Evolutionary conservation across 2,888 invertebrate genomes (phyloP).

Genomic region (Pasiphila rectangulata): DNA sequence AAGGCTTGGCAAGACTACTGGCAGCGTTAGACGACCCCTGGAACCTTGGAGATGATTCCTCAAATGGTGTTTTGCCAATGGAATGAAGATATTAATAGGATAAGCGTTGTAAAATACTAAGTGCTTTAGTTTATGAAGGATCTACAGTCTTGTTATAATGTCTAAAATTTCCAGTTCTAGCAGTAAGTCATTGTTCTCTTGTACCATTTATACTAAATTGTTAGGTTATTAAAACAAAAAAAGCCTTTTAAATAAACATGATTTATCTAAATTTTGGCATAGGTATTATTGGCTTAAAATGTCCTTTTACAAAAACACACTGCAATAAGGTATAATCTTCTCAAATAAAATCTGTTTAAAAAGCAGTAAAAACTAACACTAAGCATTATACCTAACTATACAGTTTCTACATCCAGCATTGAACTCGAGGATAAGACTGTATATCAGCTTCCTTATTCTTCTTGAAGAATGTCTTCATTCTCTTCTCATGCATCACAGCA

Average conservation of each 20-base stretch:
- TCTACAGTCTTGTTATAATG: no score
- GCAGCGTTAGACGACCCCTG: slow-evolving; percentile 72
- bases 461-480: slow-evolving; percentile 56
- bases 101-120: no score
- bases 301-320: no score
- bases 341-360: background rate
- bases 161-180: no score
- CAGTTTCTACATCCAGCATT: slow-evolving; percentile 59
- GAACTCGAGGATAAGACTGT: slow-evolving; percentile 59
- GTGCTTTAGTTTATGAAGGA: no score
- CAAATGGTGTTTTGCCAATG: slow-evolving; percentile 61
- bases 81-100: slow-evolving; percentile 40
- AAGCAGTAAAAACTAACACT: background rate
- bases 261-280: slow-evolving; percentile 12
- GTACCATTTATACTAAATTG: background rate
- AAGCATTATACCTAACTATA: background rate
- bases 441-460: slow-evolving; percentile 51
- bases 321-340: no score
- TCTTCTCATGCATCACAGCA: slow-evolving; percentile 75
- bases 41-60: slow-evolving; percentile 66
- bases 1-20: slow-evolving; percentile 61
- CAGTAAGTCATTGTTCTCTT: background rate
- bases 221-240: slow-evolving; percentile 2
- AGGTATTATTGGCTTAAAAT: slow-evolving; percentile 2
- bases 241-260: slow-evolving; percentile 1